Conservation (phyloP, 2,888 invertebrate species). For the Subacronicta megacephala region DNA sequence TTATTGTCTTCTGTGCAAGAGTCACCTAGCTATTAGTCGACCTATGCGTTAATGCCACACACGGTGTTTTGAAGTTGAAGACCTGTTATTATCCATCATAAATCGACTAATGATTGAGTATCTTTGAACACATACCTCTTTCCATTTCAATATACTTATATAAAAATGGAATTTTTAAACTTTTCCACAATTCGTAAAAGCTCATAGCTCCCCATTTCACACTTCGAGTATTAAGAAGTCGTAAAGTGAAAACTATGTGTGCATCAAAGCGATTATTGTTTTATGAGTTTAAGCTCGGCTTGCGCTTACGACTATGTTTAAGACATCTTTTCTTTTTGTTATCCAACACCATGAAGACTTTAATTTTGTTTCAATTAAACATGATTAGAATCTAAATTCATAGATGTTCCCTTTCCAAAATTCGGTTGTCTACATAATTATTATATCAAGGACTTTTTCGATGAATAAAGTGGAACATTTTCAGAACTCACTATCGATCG, state of each 20-base stretch:
- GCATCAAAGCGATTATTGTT: constrained; percentile 48
- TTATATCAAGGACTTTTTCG: not conserved
- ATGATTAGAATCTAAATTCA: constrained; percentile 46
- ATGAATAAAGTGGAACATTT: constrained; percentile 7
- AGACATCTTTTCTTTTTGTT: constrained; percentile 49
- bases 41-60: constrained; percentile 73
- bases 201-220: constrained; percentile 35
- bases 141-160: constrained; percentile 13
- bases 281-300: constrained; percentile 44
- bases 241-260: constrained; percentile 35
- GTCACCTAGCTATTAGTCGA: constrained; percentile 75
- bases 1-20: constrained; percentile 77
- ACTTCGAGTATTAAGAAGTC: constrained; percentile 36
- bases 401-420: constrained; percentile 15
- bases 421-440: constrained; percentile 10
- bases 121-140: constrained; percentile 16
- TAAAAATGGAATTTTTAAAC: constrained; percentile 14
- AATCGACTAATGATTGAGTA: constrained; percentile 25
- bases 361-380: constrained; percentile 61
- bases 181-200: constrained; percentile 33
- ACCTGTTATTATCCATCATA: constrained; percentile 33
- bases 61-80: constrained; percentile 56
- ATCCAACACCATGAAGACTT: constrained; percentile 41
- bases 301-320: constrained; percentile 41
- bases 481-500: constrained; percentile 15